Conservation (phyloP, 2,113 vertebrate genomes). For the Jaculus jaculus region DNA sequence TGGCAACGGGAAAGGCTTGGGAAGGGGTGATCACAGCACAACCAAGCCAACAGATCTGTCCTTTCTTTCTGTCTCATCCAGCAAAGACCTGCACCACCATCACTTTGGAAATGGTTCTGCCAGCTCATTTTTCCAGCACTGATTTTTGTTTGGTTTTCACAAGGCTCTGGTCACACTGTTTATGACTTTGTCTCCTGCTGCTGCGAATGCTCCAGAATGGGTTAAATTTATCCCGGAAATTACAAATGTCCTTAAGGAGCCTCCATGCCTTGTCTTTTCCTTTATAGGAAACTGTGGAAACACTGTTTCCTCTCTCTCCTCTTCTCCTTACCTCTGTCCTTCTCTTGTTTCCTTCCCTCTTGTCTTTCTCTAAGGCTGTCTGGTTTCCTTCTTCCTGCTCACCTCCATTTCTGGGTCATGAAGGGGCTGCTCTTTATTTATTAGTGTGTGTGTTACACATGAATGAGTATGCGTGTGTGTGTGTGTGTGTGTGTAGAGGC, state of each 20-base stretch:
- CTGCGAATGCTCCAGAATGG: not conserved
- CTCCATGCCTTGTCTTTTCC: not conserved
- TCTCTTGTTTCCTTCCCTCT: not conserved
- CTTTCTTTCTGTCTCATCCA: not conserved
- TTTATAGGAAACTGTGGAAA: not conserved
- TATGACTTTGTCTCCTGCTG: too few relatives aligned
- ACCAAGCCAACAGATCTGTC: too few relatives aligned
- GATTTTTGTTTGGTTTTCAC: not conserved
- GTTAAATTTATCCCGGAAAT: slow-evolving; percentile 13
- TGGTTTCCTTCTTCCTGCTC: not conserved
- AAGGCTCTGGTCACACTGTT: not conserved
- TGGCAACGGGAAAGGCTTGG: too few relatives aligned
- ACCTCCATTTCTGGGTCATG: not conserved
- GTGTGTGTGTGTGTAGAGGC: too few relatives aligned
- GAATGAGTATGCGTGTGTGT: too few relatives aligned
- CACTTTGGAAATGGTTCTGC: not conserved
- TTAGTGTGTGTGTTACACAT: too few relatives aligned
- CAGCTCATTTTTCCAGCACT: not conserved
- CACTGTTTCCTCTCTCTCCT: too few relatives aligned
- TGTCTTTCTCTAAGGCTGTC: not conserved
- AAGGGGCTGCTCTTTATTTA: too few relatives aligned
- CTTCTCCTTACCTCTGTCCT: too few relatives aligned
- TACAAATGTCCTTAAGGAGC: not conserved
- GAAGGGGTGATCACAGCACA: too few relatives aligned
- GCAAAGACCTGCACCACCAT: not conserved